Evolutionary conservation across 2,797 vertebrate species (phyloP), one percentile per base, ranked within the genome.

Genomic region (Dromococcyx pavoninus): DNA sequence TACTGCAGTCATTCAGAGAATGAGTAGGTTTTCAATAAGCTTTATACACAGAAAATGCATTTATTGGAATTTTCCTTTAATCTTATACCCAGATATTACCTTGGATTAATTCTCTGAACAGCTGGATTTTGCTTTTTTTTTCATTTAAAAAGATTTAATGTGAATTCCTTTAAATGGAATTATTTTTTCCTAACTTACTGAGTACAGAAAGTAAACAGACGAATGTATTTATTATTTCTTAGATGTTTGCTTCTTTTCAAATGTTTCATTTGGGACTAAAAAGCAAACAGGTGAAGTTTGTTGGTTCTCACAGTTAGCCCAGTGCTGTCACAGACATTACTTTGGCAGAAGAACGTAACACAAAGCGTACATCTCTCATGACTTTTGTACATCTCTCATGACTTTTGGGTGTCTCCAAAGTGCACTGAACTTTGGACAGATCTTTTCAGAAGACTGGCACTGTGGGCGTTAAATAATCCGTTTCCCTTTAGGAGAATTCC

Each of bases 401-500:
- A 67, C 46, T 88, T 64, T 43, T 57, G 84, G 89, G 46, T 41
- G 57, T 67, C 66, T 94, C 70, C 57, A 43, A 90, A 88, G 61
- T 10, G 25, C 46, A 54, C 37, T 50, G 61, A 86, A 83, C 64
- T 57, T 78, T 0, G 7, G 87, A 71, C 53, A 46, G 56, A 87
- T 54, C 62, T 84, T 66, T 90, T 72, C 81, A 79, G 83, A 83
- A 90, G 86, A 76, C 70, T 46, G 92, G 77, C 93, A 94, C 74
- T 44, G 87, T 50, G 91, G 91, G 85, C 74, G 90, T 90, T 91
- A 93, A 90, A 79, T 84, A 89, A 79, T 75, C 25, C 9, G n/a
- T 86, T 94, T 95, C 94, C 94, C 95, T 96, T 96, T 83, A 93
- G 86, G 86, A 95, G 89, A 92, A 84, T 76, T 89, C 93, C 94